phyloP scores from a whole-genome alignment of 2,113 vertebrate species.

The Macquaria ambigua region DNA sequence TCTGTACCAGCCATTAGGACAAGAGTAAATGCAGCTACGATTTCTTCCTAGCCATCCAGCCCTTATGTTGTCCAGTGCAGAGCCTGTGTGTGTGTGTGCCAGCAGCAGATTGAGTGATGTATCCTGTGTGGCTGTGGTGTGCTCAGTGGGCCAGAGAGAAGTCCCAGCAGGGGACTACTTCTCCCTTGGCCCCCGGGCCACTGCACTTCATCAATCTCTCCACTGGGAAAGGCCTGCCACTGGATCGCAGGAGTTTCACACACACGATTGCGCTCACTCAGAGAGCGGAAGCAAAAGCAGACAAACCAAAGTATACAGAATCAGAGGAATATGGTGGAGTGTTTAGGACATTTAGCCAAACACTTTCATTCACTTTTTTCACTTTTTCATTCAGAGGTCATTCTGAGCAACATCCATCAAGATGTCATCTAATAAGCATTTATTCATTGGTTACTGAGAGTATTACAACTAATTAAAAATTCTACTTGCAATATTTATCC shows the following conservation, averaged over 20 bases:
- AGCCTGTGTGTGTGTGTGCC: conserved; percentile 42
- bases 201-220: conserved; percentile 82
- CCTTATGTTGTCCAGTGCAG: conserved; percentile 75
- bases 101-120: conserved; percentile 81
- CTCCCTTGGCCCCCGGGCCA: conserved; percentile 68
- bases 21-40: conserved; percentile 76
- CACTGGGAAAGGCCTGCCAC: conserved; percentile 74
- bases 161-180: conserved; percentile 81
- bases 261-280: conserved; percentile 28
- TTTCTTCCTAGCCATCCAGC: conserved; percentile 68
- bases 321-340: not conserved
- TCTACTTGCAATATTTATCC: not conserved
- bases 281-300: conserved; percentile 39
- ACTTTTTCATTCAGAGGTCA: not conserved
- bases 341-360: conserved; percentile 7
- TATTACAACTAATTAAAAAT: not conserved
- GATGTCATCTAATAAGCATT: not conserved
- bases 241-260: conserved; percentile 48
- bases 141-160: conserved; percentile 83
- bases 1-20: conserved; percentile 80
- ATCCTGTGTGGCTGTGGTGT: conserved; percentile 81
- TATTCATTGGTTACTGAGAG: not conserved
- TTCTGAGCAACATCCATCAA: not conserved
- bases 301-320: conserved; percentile 1
- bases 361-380: not conserved